phyloP scores from a whole-genome alignment of 2,113 vertebrate genomes.

The Emberiza fucata region DNA sequence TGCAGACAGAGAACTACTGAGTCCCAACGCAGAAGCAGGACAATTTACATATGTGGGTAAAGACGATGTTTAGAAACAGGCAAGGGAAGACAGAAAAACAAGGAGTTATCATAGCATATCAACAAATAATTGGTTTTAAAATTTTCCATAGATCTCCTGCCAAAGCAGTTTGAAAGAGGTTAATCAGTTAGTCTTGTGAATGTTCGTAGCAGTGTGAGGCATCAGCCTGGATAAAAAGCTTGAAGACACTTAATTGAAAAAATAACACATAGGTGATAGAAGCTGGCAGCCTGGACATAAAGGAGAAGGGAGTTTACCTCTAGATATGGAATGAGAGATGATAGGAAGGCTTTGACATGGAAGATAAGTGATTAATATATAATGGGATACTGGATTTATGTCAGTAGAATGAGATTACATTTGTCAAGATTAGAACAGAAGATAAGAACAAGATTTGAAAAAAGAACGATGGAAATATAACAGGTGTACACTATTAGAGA shows the following conservation, averaged over 20 bases:
- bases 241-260: slow-evolving; percentile 50
- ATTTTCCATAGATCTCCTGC: slow-evolving; percentile 22
- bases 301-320: slow-evolving; percentile 22
- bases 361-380: slow-evolving; percentile 59
- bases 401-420: slow-evolving; percentile 13
- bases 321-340: slow-evolving; percentile 30
- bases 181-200: not conserved
- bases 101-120: not conserved
- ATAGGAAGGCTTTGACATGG: slow-evolving; percentile 40
- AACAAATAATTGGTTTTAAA: not conserved
- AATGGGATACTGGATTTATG: slow-evolving; percentile 43
- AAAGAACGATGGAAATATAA: not conserved
- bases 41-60: not conserved
- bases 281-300: slow-evolving; percentile 16
- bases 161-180: not conserved
- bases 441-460: slow-evolving; percentile 2
- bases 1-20: not conserved
- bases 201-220: not conserved
- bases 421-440: slow-evolving; percentile 55
- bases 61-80: not conserved
- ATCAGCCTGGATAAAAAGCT: slow-evolving; percentile 12
- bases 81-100: not conserved
- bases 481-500: not conserved
- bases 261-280: slow-evolving; percentile 33
- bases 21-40: not conserved